Evolutionary conservation across 2,888 invertebrate species (phyloP), one percentile per base, ranked within the genome.

Genomic region (Lumbricus terrestris): DNA sequence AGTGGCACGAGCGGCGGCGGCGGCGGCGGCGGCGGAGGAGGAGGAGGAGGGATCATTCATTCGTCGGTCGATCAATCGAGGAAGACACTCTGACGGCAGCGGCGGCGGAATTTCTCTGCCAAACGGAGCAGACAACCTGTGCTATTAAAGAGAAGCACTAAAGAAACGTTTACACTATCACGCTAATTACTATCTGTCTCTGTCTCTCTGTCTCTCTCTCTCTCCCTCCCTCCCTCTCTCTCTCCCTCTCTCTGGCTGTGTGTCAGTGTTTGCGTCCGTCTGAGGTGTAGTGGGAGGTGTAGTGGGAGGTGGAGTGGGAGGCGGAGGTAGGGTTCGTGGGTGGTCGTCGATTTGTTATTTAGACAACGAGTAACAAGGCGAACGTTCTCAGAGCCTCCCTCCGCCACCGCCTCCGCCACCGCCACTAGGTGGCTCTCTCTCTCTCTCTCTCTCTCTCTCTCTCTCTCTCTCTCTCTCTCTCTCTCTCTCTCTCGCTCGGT

Each of bases 361-460:
- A 69, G 69, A 69, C n/a, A n/a, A n/a, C 69, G 69, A 69, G 69
- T 69, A 69, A 69, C n/a, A 69, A 69, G 69, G 69, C 69, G 69
- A 69, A 13, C 0, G 69, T 69, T n/a, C 29, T n/a, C n/a, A n/a
- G 29, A 13, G 69, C 18, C 47, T 3, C 18, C 47, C 15, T 6
- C 40, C 47, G 20, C 47, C 20, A 18, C 47, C 18, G 47, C 47
- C 47, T 15, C 47, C 69, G 29, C 69, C 69, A 8, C 11, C 69
- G 29, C 69, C 69, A n/a, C n/a, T 69, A 69, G 69, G 69, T 69
- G 69, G 69, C n/a, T 69, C n/a, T 69, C 69, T n/a, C n/a, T n/a
- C n/a, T n/a, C n/a, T n/a, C n/a, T n/a, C n/a, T n/a, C n/a, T n/a
- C n/a, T n/a, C n/a, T n/a, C n/a, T n/a, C n/a, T n/a, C n/a, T n/a